phyloP scores from a whole-genome alignment of 2,888 invertebrate genomes.

The Eristalis tenax region DNA sequence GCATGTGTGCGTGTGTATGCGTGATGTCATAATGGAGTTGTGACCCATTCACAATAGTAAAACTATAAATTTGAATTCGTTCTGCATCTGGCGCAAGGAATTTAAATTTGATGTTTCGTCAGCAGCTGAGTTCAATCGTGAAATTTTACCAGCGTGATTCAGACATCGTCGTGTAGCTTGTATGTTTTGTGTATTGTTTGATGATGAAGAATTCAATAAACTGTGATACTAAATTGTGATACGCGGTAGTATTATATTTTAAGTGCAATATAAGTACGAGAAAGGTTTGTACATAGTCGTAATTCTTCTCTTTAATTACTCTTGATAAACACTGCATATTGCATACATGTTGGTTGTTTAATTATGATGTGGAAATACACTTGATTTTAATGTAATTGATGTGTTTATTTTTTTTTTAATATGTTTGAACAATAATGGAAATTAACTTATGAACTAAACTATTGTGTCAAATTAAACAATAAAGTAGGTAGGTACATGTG shows the following conservation, averaged over 20 bases:
- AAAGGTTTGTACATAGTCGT: not conserved
- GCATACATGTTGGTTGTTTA: too few species aligned
- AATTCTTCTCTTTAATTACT: not conserved
- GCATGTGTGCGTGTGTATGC: not conserved
- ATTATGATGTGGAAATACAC: too few species aligned
- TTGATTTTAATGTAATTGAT: too few species aligned
- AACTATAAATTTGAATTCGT: slow-evolving; percentile 3
- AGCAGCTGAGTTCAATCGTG: slow-evolving; percentile 29
- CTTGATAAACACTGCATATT: too few species aligned
- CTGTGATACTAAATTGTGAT: slow-evolving; percentile 53
- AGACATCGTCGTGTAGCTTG: slow-evolving; percentile 22
- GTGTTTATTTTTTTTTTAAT: too few species aligned
- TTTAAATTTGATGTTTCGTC: slow-evolving; percentile 23
- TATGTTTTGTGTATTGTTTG: not conserved
- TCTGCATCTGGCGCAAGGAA: slow-evolving; percentile 39
- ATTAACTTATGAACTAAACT: too few species aligned
- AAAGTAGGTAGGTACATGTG: too few species aligned
- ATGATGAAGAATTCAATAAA: not conserved
- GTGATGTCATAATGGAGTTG: slow-evolving; percentile 2
- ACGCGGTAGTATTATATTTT: not conserved
- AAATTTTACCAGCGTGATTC: slow-evolving; percentile 17
- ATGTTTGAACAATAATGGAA: too few species aligned
- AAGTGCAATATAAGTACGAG: slow-evolving; percentile 28
- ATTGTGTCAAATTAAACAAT: too few species aligned
- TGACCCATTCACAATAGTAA: slow-evolving; percentile 42